phyloP scores from a whole-genome alignment of 1,140 invertebrate genomes.

The Alviniconcha marisindica region DNA sequence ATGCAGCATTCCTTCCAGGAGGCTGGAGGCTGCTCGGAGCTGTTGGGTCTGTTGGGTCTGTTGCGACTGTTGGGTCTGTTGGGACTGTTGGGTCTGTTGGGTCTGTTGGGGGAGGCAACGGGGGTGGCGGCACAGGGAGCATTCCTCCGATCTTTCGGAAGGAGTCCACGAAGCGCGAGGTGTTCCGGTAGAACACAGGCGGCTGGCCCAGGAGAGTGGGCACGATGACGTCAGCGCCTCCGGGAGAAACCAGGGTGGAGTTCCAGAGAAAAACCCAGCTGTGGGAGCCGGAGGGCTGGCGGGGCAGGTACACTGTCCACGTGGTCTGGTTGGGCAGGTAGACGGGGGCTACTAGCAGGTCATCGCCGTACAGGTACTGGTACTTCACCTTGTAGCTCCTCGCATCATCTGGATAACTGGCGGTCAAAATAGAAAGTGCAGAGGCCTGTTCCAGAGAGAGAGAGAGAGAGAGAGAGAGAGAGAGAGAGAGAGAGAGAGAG shows the following conservation, averaged over 20 bases:
- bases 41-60: too few relatives aligned
- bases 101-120: background rate
- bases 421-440: background rate
- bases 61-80: too few relatives aligned
- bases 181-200: slow-evolving; percentile 59
- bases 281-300: background rate
- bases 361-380: slow-evolving; percentile 74
- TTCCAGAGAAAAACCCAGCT: slow-evolving; percentile 27
- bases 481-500: background rate
- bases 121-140: background rate
- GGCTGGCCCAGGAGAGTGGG: slow-evolving; percentile 56
- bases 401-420: slow-evolving; percentile 61
- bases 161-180: slow-evolving; percentile 32
- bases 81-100: too few relatives aligned
- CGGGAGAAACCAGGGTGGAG: background rate
- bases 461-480: too few relatives aligned
- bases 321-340: slow-evolving; percentile 14
- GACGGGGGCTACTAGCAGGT: slow-evolving; percentile 67
- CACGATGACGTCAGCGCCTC: slow-evolving; percentile 42
- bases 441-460: too few relatives aligned
- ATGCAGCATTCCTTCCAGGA: too few relatives aligned
- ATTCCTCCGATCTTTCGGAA: slow-evolving; percentile 39
- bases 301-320: slow-evolving; percentile 58
- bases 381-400: slow-evolving; percentile 59
- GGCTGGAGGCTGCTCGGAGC: too few relatives aligned